Percentiles rank a stretch among this genome's conserved stretches.
Conservation (phyloP, 2,113 vertebrate species). For the Bubalus kerabau region DNA sequence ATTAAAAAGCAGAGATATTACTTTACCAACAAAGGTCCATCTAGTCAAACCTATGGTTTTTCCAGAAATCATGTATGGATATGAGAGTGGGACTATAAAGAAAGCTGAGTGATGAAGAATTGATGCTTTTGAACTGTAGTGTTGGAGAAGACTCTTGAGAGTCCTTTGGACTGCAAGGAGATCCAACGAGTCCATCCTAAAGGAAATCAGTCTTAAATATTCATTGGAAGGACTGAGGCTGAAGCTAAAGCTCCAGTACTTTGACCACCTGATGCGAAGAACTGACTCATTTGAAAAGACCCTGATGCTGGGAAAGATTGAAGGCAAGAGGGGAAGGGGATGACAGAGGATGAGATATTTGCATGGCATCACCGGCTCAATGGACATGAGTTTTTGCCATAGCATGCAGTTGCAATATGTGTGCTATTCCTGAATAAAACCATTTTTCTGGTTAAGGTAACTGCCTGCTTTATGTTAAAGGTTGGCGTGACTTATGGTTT, state of each 20-base stretch:
- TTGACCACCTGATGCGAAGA: not conserved
- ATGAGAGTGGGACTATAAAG: not conserved
- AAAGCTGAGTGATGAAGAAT: not conserved
- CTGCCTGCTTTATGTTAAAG: not conserved
- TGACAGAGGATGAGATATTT: not conserved
- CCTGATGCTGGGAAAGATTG: not conserved
- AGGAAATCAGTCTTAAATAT: not conserved
- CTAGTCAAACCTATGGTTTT: not conserved
- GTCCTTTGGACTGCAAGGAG: not conserved
- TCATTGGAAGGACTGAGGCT: not conserved
- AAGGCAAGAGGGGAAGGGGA: not conserved
- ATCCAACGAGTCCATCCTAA: not conserved
- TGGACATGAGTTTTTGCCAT: not conserved
- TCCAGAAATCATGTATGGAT: not conserved
- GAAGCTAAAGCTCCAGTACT: not conserved
- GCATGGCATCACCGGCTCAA: not conserved
- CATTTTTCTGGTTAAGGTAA: not conserved
- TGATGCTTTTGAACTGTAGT: not conserved
- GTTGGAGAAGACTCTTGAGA: not conserved
- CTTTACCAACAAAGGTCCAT: not conserved
- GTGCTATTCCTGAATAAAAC: not conserved
- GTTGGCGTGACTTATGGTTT: not conserved
- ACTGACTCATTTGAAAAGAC: not conserved
- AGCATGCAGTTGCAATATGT: not conserved
- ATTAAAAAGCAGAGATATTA: not conserved